Percentiles rank a stretch among this genome's conserved stretches.
Conservation (phyloP, 2,888 invertebrate species). For the Papilio protenor region DNA sequence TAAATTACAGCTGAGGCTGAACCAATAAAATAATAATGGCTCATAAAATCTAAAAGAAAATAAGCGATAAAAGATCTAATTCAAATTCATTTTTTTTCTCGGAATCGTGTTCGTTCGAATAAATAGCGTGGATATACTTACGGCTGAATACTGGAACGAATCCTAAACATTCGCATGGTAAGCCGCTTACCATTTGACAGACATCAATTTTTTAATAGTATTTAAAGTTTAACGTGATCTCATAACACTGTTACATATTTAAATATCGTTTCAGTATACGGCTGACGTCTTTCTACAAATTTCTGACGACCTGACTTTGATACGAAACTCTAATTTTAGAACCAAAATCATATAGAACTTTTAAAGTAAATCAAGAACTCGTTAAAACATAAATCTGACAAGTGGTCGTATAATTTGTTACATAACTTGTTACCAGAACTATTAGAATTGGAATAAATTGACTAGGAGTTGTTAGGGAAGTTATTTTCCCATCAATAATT, state of each 20-base stretch:
- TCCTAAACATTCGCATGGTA: no score
- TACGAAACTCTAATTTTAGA: not conserved
- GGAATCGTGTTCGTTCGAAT: slow-evolving; percentile 1
- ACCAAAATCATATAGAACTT: not conserved
- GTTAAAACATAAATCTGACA: not conserved
- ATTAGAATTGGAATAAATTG: slow-evolving; percentile 13
- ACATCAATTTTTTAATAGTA: no score
- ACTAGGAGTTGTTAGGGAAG: slow-evolving; percentile 19
- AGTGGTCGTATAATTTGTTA: not conserved
- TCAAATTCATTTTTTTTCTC: slow-evolving; percentile 27
- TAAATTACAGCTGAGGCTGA: slow-evolving; percentile 43
- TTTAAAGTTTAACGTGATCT: no score
- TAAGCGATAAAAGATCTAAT: slow-evolving; percentile 45
- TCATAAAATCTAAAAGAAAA: slow-evolving; percentile 48
- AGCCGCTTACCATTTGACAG: no score
- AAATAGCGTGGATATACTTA: not conserved
- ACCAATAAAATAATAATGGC: slow-evolving; percentile 54
- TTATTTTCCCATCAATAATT: slow-evolving; percentile 7
- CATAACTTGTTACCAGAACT: slow-evolving; percentile 7
- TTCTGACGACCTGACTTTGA: not conserved
- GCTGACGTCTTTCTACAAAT: not conserved
- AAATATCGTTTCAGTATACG: no score
- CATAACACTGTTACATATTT: no score
- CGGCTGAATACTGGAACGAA: no score
- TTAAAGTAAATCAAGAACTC: not conserved